Conservation (phyloP, 2,797 vertebrate species). For the Rhadinocentrus ornatus region DNA sequence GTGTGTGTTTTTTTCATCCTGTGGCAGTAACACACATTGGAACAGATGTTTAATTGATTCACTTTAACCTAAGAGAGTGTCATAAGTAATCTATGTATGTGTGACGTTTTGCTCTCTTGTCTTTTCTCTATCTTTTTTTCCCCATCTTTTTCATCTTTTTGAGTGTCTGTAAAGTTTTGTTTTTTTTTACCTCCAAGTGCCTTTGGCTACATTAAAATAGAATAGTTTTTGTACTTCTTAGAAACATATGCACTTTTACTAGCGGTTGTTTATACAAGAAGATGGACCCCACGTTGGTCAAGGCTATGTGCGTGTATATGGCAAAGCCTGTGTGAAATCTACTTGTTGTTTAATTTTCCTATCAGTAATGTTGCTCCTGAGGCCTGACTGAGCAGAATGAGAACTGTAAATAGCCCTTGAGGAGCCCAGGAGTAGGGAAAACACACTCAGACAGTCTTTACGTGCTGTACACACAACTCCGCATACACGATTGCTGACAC, state of each 20-base stretch:
- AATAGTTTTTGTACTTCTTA: not conserved
- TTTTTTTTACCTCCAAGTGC: constrained; percentile 30
- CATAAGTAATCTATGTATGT: constrained; percentile 58
- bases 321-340: constrained; percentile 38
- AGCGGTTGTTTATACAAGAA: constrained; percentile 25
- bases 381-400: constrained; percentile 67
- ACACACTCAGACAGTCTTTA: constrained; percentile 53
- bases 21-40: constrained; percentile 41
- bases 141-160: constrained; percentile 1
- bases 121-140: constrained; percentile 10
- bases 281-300: constrained; percentile 21
- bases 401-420: constrained; percentile 69
- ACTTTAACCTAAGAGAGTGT: constrained; percentile 43
- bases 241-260: constrained; percentile 18
- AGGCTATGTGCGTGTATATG: constrained; percentile 26
- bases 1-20: constrained; percentile 44
- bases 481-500: constrained; percentile 16
- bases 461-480: constrained; percentile 29
- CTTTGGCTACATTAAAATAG: constrained; percentile 10
- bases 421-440: constrained; percentile 59
- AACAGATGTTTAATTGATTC: constrained; percentile 76
- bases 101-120: constrained; percentile 30
- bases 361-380: constrained; percentile 61
- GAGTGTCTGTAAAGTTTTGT: constrained; percentile 32
- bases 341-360: constrained; percentile 65